Evolutionary conservation across 64 coral and sea anemone genomes (phyloP), one percentile per base, ranked within the genome.

Genomic region (Stichodactyla helianthus): DNA sequence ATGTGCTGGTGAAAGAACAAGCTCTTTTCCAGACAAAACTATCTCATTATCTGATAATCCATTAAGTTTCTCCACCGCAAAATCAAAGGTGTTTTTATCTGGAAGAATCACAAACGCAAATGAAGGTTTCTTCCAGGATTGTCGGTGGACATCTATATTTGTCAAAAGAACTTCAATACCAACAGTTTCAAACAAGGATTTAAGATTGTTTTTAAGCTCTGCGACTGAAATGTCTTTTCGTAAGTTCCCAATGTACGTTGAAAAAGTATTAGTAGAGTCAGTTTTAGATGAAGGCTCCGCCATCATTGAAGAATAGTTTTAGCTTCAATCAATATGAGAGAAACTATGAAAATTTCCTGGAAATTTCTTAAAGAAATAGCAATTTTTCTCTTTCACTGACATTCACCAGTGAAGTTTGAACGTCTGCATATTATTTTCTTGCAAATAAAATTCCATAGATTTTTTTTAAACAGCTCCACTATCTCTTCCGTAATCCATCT

Each of bases 161-260:
- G 26, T 53, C 1, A 82, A 83, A 60, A 22, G 12, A 23, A 92
- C 64, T 25, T 4, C 6, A 50, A 92, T 54, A 57, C 91, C 86
- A 52, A 88, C 50, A 10, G 79, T 88, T 74, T 50, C n/a, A 83
- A 92, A 88, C 20, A 84, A 79, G 7, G 19, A 71, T 1, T 62
- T 20, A 16, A 92, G 17, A 82, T 84, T 84, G 4, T 19, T 16
- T 16, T 51, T 2, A 15, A 92, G 63, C 35, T 84, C 86, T 76
- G n/a, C 85, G 15, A n/a, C 87, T 0, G 80, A 19, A 61, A 88
- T 84, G 58, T 84, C 70, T 56, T 79, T 57, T 15, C 79, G 64
- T 22, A 92, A 83, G 77, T 92, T 92, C 87, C 91, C 91, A 14
- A 92, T 11, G 52, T 91, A 91, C 19, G 86, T 50, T 20, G 89